Percentiles rank a stretch among this genome's conserved stretches.
Evolutionary conservation across 2,888 invertebrate species (phyloP).

Genomic region (Candidula unifasciata): DNA sequence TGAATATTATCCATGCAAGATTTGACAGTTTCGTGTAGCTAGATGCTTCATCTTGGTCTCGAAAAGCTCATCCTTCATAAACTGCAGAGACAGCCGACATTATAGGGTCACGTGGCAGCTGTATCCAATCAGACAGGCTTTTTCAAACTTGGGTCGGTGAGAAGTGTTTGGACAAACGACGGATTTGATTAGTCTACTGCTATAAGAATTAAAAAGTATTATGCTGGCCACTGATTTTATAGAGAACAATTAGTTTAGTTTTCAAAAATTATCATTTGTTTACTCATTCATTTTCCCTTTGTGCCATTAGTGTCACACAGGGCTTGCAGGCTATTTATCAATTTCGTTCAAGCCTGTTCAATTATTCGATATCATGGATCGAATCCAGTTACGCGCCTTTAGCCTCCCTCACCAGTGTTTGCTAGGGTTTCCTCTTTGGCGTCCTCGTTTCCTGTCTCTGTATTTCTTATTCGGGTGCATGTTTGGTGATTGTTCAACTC

Average conservation of each 20-base stretch:
- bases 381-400: too few species aligned
- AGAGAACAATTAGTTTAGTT: conserved; percentile 18
- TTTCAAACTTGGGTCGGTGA: conserved; percentile 23
- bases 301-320: too few species aligned
- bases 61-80: conserved; percentile 25
- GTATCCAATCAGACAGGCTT: conserved; percentile 54
- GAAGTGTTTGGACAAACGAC: neutral
- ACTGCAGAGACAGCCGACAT: conserved; percentile 56
- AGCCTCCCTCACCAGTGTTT: too few species aligned
- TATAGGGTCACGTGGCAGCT: conserved; percentile 55
- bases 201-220: neutral
- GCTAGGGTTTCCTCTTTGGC: too few species aligned
- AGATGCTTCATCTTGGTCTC: conserved; percentile 28
- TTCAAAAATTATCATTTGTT: too few species aligned
- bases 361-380: too few species aligned
- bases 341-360: too few species aligned
- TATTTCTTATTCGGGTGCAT: too few species aligned
- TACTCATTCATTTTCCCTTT: too few species aligned
- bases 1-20: neutral
- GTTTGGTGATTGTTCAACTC: too few species aligned
- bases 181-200: neutral
- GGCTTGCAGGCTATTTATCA: too few species aligned
- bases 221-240: neutral
- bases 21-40: neutral
- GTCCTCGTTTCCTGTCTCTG: too few species aligned